Conservation (phyloP, 1,140 invertebrate genomes). For the Sitobion miscanthi region DNA sequence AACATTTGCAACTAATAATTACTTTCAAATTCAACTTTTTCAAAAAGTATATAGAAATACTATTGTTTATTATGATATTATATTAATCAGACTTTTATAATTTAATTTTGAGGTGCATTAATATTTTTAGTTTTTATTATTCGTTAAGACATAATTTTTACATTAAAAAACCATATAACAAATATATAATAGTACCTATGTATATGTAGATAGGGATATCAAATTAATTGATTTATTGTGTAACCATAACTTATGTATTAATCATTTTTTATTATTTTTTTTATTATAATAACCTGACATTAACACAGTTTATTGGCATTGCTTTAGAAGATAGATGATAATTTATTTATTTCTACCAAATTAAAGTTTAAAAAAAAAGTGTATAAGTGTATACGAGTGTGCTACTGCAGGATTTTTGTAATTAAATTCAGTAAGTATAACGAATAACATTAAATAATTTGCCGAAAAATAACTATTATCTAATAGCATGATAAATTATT, state of each 20-base stretch:
- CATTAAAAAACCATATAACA: background rate
- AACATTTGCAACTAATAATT: background rate
- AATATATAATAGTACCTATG: background rate
- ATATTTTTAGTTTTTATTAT: no score
- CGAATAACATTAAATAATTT: background rate
- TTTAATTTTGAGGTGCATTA: background rate
- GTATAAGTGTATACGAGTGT: no score
- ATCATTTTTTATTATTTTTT: background rate
- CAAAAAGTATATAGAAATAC: background rate
- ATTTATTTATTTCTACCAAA: constrained; percentile 6
- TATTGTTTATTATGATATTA: background rate
- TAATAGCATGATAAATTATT: background rate
- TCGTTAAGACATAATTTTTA: background rate
- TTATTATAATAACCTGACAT: background rate
- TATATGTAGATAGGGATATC: background rate
- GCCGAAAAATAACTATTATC: background rate
- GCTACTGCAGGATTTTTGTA: no score
- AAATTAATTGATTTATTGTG: background rate
- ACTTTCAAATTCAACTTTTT: background rate
- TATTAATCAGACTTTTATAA: background rate
- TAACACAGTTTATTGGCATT: background rate
- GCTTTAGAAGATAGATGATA: background rate
- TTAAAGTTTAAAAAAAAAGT: background rate
- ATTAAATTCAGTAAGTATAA: no score
- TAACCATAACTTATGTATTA: background rate